Percentiles rank a stretch among this genome's conserved stretches.
These are phyloP conservation scores for Chaetops frenatus DNA, from an alignment of 2,113 vertebrate species.

Conservation along the genomic window DNA sequence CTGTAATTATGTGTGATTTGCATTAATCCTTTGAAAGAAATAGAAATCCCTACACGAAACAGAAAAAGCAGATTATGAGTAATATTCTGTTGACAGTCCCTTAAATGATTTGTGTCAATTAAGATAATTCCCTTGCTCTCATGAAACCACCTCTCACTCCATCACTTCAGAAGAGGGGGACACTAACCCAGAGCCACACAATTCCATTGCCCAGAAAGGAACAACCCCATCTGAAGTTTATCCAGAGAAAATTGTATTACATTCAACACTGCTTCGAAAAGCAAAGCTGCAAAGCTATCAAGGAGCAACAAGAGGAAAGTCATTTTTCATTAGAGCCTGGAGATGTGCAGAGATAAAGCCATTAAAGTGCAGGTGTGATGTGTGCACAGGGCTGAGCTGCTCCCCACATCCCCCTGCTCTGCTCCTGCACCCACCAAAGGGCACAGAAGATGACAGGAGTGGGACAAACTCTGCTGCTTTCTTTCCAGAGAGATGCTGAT, in stretches of 20 bases:
- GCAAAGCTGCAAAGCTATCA: background rate
- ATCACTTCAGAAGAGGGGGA: background rate
- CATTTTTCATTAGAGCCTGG: background rate
- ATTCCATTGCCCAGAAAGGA: background rate
- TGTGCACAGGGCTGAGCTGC: background rate
- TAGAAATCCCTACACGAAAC: background rate
- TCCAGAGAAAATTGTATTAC: background rate
- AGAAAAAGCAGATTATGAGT: background rate
- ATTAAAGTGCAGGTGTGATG: background rate
- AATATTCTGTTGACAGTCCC: background rate
- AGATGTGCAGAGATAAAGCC: background rate
- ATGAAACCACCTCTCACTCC: background rate
- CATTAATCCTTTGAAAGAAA: slow-evolving; percentile 6
- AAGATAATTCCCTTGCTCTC: background rate
- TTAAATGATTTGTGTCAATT: background rate
- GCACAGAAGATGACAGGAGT: background rate
- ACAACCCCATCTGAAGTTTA: background rate
- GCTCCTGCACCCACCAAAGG: background rate
- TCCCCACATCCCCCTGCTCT: background rate
- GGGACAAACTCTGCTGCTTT: background rate
- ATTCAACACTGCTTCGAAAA: background rate
- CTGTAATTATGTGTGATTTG: background rate
- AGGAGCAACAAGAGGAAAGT: background rate
- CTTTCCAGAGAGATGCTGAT: background rate
- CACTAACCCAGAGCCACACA: background rate